phyloP scores from a whole-genome alignment of 2,888 invertebrate genomes.

The Caenorhabditis sp. region DNA sequence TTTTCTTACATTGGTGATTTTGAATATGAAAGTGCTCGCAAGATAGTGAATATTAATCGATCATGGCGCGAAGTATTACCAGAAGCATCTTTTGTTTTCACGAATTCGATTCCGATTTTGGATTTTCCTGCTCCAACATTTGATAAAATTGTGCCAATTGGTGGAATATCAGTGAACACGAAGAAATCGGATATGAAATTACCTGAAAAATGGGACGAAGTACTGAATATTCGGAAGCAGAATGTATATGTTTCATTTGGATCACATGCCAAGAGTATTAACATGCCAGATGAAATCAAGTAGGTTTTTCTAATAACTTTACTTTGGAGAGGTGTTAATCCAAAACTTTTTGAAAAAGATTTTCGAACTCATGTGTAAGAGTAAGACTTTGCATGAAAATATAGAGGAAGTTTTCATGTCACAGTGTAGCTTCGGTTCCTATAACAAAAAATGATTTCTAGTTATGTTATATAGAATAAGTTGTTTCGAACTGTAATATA shows the following conservation, averaged over 20 bases:
- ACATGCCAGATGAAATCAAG: slow-evolving; percentile 36
- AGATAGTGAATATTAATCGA: slow-evolving; percentile 10
- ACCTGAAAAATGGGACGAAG: slow-evolving; percentile 35
- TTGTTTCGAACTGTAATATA: too few species aligned
- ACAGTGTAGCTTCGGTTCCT: background rate
- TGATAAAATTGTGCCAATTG: slow-evolving; percentile 45
- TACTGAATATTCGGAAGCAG: slow-evolving; percentile 24
- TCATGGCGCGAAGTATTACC: slow-evolving; percentile 26
- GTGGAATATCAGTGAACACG: slow-evolving; percentile 35
- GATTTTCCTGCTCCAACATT: slow-evolving; percentile 52
- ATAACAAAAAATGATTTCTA: slow-evolving; percentile 2
- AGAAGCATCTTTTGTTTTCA: slow-evolving; percentile 39
- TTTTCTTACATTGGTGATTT: slow-evolving; percentile 3
- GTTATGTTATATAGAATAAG: background rate
- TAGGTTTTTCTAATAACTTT: slow-evolving; percentile 1
- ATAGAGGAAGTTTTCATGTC: too few species aligned
- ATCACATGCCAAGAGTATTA: slow-evolving; percentile 32
- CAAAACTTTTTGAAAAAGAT: background rate
- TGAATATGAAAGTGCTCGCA: slow-evolving; percentile 7
- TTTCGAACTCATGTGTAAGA: too few species aligned
- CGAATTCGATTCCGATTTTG: slow-evolving; percentile 45
- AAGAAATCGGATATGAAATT: slow-evolving; percentile 26
- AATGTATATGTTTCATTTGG: slow-evolving; percentile 47
- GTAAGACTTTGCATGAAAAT: too few species aligned
- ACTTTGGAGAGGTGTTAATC: too few species aligned